Evolutionary conservation across 2,888 invertebrate species (phyloP), one percentile per base, ranked within the genome.

Genomic region (Andrena marginata): DNA sequence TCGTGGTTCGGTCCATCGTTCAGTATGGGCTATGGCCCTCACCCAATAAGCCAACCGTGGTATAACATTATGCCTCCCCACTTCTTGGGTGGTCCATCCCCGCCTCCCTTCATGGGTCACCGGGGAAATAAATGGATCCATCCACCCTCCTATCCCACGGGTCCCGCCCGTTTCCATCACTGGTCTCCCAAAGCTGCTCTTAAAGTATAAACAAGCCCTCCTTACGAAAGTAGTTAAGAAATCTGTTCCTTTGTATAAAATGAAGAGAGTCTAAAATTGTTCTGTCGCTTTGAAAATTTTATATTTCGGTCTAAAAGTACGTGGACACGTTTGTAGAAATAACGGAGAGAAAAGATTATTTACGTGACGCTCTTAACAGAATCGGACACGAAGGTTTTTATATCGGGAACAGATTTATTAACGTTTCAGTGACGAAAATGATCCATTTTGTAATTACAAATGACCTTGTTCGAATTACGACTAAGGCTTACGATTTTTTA

Each of bases 161-260:
- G 93, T 84, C 92, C 93, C 42, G 87, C 93, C 62, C 93, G 93
- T 90, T 93, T 93, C 80, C 93, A 93, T 70, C 93, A 93, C 67
- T 93, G 93, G 93, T 92, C 93, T 68, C 92, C 92, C 16, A 93
- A 93, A 90, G 91, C 93, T 79, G 89, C 93, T 74, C 92, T 93
- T 76, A 93, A 93, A 90, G 93, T 93, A 83, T 93, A 90, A 92
- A 88, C 59, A 69, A 72, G 71, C 68, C 78, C 80, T 80, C 72
- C 74, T 64, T 69, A 74, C 29, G 73, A 77, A 84, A 85, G 49
- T 82, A 72, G 85, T 87, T 89, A 87, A 87, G 73, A 89, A 90
- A 87, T 89, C 90, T 87, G 89, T 91, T 91, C 88, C 85, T 84
- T 69, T 23, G 20, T 48, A 68, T 59, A 62, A 71, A 77, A 51